phyloP scores from a whole-genome alignment of 2,797 vertebrate species.

The Pteronotus mesoamericanus region DNA sequence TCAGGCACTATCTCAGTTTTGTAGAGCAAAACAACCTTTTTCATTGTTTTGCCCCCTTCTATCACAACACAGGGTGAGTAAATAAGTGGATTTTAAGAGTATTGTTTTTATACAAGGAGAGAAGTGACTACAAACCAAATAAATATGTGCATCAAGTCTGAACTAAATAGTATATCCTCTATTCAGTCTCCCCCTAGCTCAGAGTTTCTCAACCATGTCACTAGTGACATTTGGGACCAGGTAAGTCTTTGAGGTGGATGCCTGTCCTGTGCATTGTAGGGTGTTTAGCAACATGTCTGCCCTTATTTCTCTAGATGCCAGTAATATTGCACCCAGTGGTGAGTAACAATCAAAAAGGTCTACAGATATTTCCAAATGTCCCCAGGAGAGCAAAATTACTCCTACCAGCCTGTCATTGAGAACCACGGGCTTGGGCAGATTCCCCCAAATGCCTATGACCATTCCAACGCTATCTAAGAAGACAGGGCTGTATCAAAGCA shows the following conservation, averaged over 20 bases:
- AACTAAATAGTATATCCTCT: neutral
- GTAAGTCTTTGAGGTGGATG: neutral
- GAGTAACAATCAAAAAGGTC: neutral
- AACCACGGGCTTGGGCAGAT: neutral
- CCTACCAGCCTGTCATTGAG: neutral
- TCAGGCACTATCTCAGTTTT: neutral
- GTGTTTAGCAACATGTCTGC: neutral
- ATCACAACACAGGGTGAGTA: neutral
- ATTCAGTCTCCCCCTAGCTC: neutral
- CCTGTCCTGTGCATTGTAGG: neutral
- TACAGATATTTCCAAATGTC: neutral
- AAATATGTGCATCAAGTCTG: neutral
- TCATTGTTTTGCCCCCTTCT: neutral
- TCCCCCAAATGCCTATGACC: neutral
- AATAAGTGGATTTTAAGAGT: neutral
- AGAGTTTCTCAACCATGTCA: neutral
- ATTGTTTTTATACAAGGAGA: neutral
- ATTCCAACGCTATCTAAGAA: neutral
- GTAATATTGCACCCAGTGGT: neutral
- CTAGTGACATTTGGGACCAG: neutral
- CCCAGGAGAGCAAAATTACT: neutral
- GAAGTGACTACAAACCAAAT: neutral
- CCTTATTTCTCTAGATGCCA: neutral
- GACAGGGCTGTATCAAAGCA: neutral
- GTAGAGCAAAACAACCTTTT: neutral